Conservation (phyloP, 2,113 vertebrate species). For the Amphiprion percula region DNA sequence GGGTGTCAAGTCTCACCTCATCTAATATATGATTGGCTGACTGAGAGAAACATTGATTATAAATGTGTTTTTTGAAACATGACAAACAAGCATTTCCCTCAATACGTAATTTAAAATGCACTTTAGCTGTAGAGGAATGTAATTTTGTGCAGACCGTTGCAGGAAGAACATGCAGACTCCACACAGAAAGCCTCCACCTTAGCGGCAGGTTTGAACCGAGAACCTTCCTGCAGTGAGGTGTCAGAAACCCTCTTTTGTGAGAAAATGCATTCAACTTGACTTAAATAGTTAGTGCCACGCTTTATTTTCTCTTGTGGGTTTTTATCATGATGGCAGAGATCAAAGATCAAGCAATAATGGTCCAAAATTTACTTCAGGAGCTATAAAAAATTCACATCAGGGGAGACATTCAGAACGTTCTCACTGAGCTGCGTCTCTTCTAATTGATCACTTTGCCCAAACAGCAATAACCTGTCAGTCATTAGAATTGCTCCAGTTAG, state of each 20-base stretch:
- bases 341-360: constrained; percentile 67
- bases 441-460: constrained; percentile 66
- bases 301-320: constrained; percentile 58
- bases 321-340: constrained; percentile 61
- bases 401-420: constrained; percentile 46
- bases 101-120: too few relatives aligned
- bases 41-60: too few relatives aligned
- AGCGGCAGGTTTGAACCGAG: too few relatives aligned
- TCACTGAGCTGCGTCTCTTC: constrained; percentile 30
- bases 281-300: constrained; percentile 17
- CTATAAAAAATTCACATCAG: constrained; percentile 54
- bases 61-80: too few relatives aligned
- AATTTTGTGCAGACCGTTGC: too few relatives aligned
- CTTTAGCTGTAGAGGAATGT: too few relatives aligned
- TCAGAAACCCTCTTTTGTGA: not conserved
- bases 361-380: constrained; percentile 51
- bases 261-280: constrained; percentile 30
- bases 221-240: too few relatives aligned
- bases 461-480: constrained; percentile 54
- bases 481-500: constrained; percentile 40
- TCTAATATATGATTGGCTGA: too few relatives aligned
- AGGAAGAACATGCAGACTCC: too few relatives aligned
- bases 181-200: too few relatives aligned
- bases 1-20: too few relatives aligned
- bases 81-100: too few relatives aligned